Evolutionary conservation across 2,888 invertebrate species (phyloP), one percentile per base, ranked within the genome.

Genomic region (Julus scandinavius): DNA sequence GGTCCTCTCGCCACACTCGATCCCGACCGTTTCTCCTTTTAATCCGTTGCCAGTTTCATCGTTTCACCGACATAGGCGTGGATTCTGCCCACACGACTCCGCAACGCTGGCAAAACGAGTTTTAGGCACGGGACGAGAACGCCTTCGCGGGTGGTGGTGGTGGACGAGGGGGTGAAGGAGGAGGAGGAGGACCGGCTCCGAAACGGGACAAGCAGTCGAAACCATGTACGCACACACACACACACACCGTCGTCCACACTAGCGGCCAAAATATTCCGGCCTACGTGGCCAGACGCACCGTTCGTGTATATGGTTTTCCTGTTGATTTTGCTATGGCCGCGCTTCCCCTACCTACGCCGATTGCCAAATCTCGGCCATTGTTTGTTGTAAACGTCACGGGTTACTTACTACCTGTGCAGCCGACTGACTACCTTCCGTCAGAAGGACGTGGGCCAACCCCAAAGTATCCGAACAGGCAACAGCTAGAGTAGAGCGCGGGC

Each of bases 361-460:
- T 29, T 29, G 72, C 72, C 72, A 72, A 72, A 29, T 72, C 29
- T 72, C 72, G 72, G 72, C 72, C 72, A 72, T 72, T 72, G 72
- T 72, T 72, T 29, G 72, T 29, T 72, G 72, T n/a, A n/a, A 17
- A n/a, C 63, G 63, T 63, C 63, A 63, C 63, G 63, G 63, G n/a
- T 45, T 45, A 45, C 41, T n/a, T n/a, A 45, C 41, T 45, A 45
- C 41, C 41, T 45, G 41, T 45, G 54, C 11, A n/a, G 15, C n/a
- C n/a, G 63, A n/a, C 58, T 6, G 58, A 15, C 15, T n/a, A 63
- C 58, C 58, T 63, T 17, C 29, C 6, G 72, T 2, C 63, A 17
- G 63, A 63, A 63, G 63, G 63, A 63, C 63, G 63, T n/a, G 63
- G 63, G 63, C 63, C n/a, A 63, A 63, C 63, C 63, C n/a, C n/a